Conservation (phyloP, 2,888 invertebrate species). For the Zaprionus bogoriensis region DNA sequence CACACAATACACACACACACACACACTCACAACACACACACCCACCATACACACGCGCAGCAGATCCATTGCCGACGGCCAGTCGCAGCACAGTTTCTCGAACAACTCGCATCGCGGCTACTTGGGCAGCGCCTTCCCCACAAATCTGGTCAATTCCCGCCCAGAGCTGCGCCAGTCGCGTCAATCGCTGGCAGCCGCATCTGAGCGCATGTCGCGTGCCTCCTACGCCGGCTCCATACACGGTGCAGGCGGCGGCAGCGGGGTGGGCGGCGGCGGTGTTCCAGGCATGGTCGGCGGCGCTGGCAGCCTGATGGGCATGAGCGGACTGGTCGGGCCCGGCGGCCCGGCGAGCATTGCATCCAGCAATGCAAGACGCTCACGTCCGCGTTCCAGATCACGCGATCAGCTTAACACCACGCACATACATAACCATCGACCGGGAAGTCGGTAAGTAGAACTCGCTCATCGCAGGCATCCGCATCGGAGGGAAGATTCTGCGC, state of each 20-base stretch:
- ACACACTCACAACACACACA: constrained; percentile 24
- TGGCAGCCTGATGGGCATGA: constrained; percentile 75
- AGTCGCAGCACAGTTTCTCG: constrained; percentile 94
- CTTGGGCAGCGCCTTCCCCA: constrained; percentile 87
- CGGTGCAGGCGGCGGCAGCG: constrained; percentile 43
- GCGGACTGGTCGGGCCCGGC: constrained; percentile 68
- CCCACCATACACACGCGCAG: constrained; percentile 13
- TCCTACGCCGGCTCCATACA: constrained; percentile 88
- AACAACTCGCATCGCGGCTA: constrained; percentile 90
- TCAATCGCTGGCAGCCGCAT: constrained; percentile 91
- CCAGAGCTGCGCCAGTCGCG: constrained; percentile 94
- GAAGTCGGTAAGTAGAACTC: constrained; percentile 87
- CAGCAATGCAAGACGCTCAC: constrained; percentile 86
- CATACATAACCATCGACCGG: constrained; percentile 85
- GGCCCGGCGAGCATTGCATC: constrained; percentile 85
- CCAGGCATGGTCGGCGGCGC: constrained; percentile 31
- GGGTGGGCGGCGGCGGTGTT: constrained; percentile 77
- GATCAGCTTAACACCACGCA: constrained; percentile 85
- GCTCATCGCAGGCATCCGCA: not conserved
- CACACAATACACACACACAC: constrained; percentile 3
- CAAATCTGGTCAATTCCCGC: constrained; percentile 89
- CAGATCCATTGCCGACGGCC: constrained; percentile 93
- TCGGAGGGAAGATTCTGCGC: not conserved
- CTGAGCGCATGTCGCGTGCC: constrained; percentile 90
- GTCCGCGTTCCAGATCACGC: constrained; percentile 91